Evolutionary conservation across 1,140 invertebrate genomes (phyloP).

Genomic region (Sinella curviseta): DNA sequence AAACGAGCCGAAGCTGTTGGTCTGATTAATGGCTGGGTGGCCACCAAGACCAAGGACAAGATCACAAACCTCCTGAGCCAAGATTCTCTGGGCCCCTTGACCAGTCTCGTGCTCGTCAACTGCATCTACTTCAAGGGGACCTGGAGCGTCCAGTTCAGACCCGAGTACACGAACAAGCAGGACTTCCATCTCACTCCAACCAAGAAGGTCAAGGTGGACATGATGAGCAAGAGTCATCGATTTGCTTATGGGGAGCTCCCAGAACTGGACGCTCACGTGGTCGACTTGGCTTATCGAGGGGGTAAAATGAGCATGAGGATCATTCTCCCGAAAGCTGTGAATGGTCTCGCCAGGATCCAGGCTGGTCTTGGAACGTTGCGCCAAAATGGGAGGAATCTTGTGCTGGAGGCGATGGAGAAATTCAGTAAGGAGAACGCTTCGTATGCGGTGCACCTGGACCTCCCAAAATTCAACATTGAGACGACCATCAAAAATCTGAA

Average conservation of each 20-base stretch:
- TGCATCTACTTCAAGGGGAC: constrained; percentile 60
- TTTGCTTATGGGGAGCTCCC: constrained; percentile 59
- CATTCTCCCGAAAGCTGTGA: constrained; percentile 49
- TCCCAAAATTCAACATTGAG: constrained; percentile 55
- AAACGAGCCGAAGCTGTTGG: not conserved
- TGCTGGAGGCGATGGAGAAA: constrained; percentile 28
- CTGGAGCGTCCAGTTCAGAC: constrained; percentile 62
- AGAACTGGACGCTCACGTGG: constrained; percentile 59
- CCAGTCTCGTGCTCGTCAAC: constrained; percentile 56
- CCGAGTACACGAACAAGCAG: constrained; percentile 53
- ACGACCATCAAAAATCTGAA: constrained; percentile 25
- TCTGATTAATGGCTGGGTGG: not conserved
- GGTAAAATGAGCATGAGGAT: constrained; percentile 47
- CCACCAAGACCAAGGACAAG: not conserved
- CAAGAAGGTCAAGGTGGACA: constrained; percentile 59
- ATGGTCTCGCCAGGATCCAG: constrained; percentile 32
- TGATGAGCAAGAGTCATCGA: constrained; percentile 65
- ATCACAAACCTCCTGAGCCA: not conserved
- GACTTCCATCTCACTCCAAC: constrained; percentile 58
- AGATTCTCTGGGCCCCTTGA: constrained; percentile 33
- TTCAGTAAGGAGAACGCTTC: constrained; percentile 49
- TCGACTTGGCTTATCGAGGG: constrained; percentile 62
- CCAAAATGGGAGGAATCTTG: not conserved
- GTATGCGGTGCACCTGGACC: no score
- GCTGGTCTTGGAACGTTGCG: not conserved